A percentile compares a stretch with the other conserved stretches of the same genome.
These are phyloP conservation scores for Cebus imitator DNA, from an alignment of 2,113 vertebrate species.

Conservation along the genomic window DNA sequence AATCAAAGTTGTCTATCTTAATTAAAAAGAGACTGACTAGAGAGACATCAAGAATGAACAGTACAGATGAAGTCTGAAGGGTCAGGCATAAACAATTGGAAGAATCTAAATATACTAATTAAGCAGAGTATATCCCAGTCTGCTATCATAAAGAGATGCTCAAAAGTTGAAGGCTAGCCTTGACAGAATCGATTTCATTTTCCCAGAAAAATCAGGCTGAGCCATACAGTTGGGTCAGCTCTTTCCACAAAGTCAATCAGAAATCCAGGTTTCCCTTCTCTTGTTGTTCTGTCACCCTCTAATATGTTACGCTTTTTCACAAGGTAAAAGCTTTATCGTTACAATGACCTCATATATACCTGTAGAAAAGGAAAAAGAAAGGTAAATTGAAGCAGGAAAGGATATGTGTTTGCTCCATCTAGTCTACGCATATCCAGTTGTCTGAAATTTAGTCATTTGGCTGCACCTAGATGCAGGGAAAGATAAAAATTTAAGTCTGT, in stretches of 20 bases:
- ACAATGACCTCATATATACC: background rate
- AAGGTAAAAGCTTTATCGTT: background rate
- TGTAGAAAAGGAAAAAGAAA: background rate
- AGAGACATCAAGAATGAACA: fast-evolving
- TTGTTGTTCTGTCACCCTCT: background rate
- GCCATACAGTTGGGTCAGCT: background rate
- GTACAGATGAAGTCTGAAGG: background rate
- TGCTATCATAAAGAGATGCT: background rate
- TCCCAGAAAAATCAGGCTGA: background rate
- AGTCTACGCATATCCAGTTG: background rate
- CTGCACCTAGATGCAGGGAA: background rate
- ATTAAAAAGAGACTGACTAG: background rate
- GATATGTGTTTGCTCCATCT: background rate
- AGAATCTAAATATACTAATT: background rate
- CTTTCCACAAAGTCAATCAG: background rate
- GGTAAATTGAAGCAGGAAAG: background rate
- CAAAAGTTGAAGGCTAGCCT: too few relatives aligned
- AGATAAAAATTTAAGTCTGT: background rate
- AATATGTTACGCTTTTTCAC: background rate
- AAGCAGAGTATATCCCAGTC: background rate
- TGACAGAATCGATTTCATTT: background rate
- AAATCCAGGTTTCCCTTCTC: background rate
- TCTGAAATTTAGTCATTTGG: background rate
- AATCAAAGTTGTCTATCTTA: background rate
- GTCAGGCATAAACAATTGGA: background rate